Base-by-base conservation (phyloP, 2,797 vertebrate genomes). In the Manis javanica region DNA sequence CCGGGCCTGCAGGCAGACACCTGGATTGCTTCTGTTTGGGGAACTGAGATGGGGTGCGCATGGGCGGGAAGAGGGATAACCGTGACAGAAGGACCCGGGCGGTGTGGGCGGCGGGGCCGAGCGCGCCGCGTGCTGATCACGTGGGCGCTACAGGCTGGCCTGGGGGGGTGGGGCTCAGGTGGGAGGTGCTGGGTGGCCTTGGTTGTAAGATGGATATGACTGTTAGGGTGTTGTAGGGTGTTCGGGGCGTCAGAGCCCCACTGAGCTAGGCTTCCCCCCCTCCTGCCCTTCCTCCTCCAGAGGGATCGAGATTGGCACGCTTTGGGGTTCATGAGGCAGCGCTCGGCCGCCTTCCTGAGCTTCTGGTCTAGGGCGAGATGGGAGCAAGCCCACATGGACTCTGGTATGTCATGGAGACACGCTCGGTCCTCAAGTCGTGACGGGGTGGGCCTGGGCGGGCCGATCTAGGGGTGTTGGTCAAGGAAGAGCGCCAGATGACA, bases 241-340 rank as follows among this genome's bases (percentile, higher is more conserved):
- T 15, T 23, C 18, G 14, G 59, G 46, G 24, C 19, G 0, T 7
- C 0, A 2, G 78, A 19, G 42, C 46, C 11, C 46, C 12, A 10
- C 46, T 0, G 3, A 24, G 26, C 1, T 2, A 3, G 63, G 81
- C 46, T 34, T 66, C 61, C 61, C 75, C 0, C 2, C 49, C 5
- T 34, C 57, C 14, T 31, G 7, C 19, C 55, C 10, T 42, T 46
- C 39, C 16, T 29, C 18, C 75, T 7, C 51, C 5, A 10, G 46
- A 49, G n/a, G 64, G 59, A 24, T 23, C 1, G 42, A 16, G 10
- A 0, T 21, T 57, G 53, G 39, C 31, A 12, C 23, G 1, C 37
- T 16, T 4, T 10, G 7, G 2, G 5, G 34, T 13, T 6, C 5
- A 4, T 37, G 2, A 14, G 0, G 7, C 31, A 4, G 24, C 14